Base-by-base conservation (phyloP, 2,797 vertebrate species). In the Denticeps clupeoides region DNA sequence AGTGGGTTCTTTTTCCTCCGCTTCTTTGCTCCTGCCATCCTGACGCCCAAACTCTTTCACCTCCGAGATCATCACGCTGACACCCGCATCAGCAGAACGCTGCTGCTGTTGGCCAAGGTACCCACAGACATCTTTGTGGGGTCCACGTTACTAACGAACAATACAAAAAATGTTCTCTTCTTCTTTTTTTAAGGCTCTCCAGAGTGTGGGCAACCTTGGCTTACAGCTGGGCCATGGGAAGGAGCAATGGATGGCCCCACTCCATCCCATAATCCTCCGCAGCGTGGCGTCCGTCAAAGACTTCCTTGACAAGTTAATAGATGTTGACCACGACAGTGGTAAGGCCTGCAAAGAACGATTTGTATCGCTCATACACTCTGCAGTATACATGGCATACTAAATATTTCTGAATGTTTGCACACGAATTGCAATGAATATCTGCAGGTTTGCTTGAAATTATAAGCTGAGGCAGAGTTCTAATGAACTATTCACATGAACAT, bases 81-180 rank as follows among this genome's bases (percentile, higher is more conserved):
- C 33, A 85, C 89, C 0, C 84, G 87, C 45, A 92, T 88, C 1
- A 63, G 87, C 62, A 83, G 84, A 51, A 93, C 89, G 0, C 80
- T 95, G 49, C 74, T 95, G 45, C 85, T 95, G 24, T 75, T 95
- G 1, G 91, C 91, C 64, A 95, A 93, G 89, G 91, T 90, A 24
- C 35, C n/a, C 1, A 32, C 38, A 29, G 22, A 35, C 41, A 24
- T n/a, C n/a, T n/a, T n/a, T n/a, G n/a, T n/a, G n/a, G n/a, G n/a
- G n/a, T n/a, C n/a, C n/a, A n/a, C n/a, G n/a, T n/a, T n/a, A n/a
- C n/a, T n/a, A n/a, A n/a, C n/a, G n/a, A n/a, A n/a, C n/a, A n/a
- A n/a, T n/a, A n/a, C n/a, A n/a, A n/a, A n/a, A n/a, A n/a, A n/a
- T n/a, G n/a, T 24, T 51, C 27, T 69, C 52, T 59, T 19, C 70